Conservation (phyloP, 2,113 vertebrate genomes). For the Macaca mulatta region DNA sequence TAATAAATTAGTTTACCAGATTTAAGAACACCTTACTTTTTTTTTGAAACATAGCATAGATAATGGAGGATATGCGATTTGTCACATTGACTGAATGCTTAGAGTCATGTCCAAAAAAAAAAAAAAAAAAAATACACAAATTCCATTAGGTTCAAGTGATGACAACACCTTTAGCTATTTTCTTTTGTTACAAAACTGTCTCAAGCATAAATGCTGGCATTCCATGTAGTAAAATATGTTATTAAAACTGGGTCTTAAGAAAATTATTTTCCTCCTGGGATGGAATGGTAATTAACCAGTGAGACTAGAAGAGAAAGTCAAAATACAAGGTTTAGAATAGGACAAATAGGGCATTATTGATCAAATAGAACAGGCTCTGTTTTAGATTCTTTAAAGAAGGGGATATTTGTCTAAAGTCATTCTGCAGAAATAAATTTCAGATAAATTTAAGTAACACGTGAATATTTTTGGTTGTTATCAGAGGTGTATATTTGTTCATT, state of each 20-base stretch:
- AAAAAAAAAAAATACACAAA: not conserved
- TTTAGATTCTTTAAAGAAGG: not conserved
- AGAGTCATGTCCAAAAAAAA: not conserved
- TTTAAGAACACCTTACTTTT: not conserved
- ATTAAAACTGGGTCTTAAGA: not conserved
- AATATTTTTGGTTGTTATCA: not conserved
- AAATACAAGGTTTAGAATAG: not conserved
- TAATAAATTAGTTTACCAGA: not conserved
- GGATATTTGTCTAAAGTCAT: not conserved
- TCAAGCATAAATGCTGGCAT: not conserved
- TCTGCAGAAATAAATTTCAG: not conserved
- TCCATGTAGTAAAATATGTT: not conserved
- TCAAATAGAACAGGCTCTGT: not conserved
- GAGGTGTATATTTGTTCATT: not conserved
- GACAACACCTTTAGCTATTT: conserved; percentile 7
- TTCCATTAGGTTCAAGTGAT: not conserved
- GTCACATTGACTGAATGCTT: not conserved
- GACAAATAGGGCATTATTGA: not conserved
- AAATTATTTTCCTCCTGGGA: not conserved
- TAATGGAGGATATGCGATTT: not conserved
- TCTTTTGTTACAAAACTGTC: conserved; percentile 30
- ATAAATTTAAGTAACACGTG: not conserved
- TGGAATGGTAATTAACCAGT: not conserved
- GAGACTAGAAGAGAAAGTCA: not conserved
- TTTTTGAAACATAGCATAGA: not conserved